phyloP scores from a whole-genome alignment of 2,888 invertebrate genomes.

The Hipparchia sbordonii region DNA sequence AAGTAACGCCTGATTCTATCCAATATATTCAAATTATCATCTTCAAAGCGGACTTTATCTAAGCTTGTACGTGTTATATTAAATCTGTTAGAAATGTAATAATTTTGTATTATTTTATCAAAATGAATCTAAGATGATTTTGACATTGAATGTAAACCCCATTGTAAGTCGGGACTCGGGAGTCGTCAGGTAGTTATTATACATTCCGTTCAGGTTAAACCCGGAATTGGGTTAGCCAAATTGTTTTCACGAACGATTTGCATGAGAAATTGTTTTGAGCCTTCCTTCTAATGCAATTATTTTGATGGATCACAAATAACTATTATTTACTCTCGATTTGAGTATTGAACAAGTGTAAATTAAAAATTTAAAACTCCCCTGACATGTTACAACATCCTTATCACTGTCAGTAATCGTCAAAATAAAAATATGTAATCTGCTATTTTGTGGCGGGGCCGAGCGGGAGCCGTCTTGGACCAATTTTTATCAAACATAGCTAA shows the following conservation, averaged over 20 bases:
- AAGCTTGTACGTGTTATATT: no score
- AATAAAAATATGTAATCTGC: no score
- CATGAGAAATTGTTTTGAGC: conserved; percentile 29
- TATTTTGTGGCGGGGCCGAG: no score
- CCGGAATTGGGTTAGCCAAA: conserved; percentile 18
- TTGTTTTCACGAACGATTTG: conserved; percentile 29
- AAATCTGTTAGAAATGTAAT: not conserved
- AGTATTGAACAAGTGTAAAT: no score
- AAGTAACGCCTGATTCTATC: no score
- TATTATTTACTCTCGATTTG: not conserved
- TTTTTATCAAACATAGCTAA: no score
- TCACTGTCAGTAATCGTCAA: no score
- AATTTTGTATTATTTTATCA: not conserved
- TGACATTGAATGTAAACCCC: not conserved
- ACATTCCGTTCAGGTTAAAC: conserved; percentile 12
- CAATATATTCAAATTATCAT: no score
- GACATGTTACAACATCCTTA: no score
- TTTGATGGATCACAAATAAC: not conserved
- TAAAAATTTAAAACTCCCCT: no score
- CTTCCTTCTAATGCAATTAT: conserved; percentile 3
- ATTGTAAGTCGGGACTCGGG: not conserved
- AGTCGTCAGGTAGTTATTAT: not conserved
- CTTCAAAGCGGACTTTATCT: no score
- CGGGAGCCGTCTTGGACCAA: no score
- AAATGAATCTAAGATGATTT: not conserved